phyloP scores from a whole-genome alignment of 2,888 invertebrate species.

The Troides aeacus region DNA sequence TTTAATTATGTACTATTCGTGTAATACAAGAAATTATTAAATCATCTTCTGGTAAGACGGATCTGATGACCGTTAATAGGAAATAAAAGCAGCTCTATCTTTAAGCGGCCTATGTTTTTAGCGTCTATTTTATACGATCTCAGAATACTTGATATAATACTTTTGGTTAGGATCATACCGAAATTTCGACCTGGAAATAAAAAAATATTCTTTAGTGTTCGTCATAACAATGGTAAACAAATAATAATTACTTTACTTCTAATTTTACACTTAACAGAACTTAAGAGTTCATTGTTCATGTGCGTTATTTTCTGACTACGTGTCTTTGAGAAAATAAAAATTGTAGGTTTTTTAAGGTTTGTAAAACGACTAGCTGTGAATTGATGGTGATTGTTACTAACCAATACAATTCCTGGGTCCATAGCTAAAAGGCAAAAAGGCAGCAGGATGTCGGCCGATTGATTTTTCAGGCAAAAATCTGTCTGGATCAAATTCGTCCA shows the following conservation, averaged over 20 bases:
- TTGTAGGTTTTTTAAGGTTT: too few relatives aligned
- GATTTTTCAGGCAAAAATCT: conserved; percentile 78
- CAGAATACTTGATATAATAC: conserved; percentile 56
- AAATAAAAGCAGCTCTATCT: conserved; percentile 64
- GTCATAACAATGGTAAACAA: neutral
- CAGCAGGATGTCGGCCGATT: conserved; percentile 62
- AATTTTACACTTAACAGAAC: neutral
- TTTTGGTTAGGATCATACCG: conserved; percentile 68
- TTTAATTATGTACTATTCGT: too few relatives aligned
- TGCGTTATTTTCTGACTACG: too few relatives aligned
- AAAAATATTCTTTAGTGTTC: neutral
- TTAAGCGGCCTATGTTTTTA: conserved; percentile 55
- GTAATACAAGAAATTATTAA: too few relatives aligned
- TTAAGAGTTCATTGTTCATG: neutral
- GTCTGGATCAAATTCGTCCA: conserved; percentile 80
- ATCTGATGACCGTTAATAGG: conserved; percentile 64
- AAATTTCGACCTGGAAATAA: conserved; percentile 62
- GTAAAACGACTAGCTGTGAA: neutral
- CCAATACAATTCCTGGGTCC: conserved; percentile 75
- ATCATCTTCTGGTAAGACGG: conserved; percentile 46
- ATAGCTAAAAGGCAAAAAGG: conserved; percentile 73
- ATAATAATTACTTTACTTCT: neutral
- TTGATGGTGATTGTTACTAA: conserved; percentile 32
- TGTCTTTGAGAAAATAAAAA: too few relatives aligned
- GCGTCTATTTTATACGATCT: conserved; percentile 59